Evolutionary conservation across 2,888 invertebrate genomes (phyloP).

Genomic region (Gymnocheta viridis): DNA sequence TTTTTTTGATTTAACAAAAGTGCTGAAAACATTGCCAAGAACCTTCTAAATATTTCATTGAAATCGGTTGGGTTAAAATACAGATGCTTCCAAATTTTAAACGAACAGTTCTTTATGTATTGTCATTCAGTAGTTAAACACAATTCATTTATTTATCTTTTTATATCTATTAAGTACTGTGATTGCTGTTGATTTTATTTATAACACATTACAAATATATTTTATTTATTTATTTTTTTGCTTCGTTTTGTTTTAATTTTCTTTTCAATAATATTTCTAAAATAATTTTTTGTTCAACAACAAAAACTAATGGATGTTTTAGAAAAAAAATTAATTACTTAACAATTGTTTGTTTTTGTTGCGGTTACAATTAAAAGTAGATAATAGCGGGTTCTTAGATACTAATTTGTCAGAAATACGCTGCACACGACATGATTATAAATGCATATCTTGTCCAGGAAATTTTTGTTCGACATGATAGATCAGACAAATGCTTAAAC

Average conservation of each 20-base stretch:
- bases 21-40: too few species aligned
- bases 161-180: constrained; percentile 6
- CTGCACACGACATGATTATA: too few species aligned
- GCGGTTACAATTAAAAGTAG: neutral
- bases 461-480: too few species aligned
- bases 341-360: neutral
- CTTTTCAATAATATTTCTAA: constrained; percentile 16
- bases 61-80: neutral
- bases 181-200: constrained; percentile 1
- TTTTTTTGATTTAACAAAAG: too few species aligned
- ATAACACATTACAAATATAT: constrained; percentile 16
- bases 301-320: neutral
- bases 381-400: neutral
- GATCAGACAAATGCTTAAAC: too few species aligned
- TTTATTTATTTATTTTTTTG: neutral
- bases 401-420: too few species aligned
- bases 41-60: neutral
- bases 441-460: too few species aligned
- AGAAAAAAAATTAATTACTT: constrained; percentile 25
- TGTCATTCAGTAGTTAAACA: constrained; percentile 26
- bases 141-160: constrained; percentile 13
- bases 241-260: constrained; percentile 4
- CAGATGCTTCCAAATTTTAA: neutral
- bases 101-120: neutral
- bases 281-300: neutral